Percentiles rank a stretch among this genome's conserved stretches.
These are phyloP conservation scores for Stenodera caucasica DNA, from an alignment of 2,888 invertebrate genomes.

Conservation along the genomic window DNA sequence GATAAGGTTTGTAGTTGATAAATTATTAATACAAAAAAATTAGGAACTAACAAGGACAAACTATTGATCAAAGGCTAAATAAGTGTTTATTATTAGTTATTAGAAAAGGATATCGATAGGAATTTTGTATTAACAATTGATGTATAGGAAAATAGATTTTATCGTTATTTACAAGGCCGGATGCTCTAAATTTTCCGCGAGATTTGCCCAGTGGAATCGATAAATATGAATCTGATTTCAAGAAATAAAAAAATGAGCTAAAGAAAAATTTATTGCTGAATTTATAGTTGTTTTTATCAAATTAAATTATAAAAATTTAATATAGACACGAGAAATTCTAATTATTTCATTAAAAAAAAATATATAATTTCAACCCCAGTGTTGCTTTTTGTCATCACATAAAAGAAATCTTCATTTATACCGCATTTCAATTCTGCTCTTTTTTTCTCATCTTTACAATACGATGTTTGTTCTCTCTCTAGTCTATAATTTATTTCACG, in stretches of 20 bases:
- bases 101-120: too few species aligned
- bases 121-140: not conserved
- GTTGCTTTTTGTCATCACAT: not conserved
- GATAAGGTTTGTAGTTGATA: not conserved
- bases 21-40: not conserved
- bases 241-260: not conserved
- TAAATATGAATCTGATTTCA: not conserved
- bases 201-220: not conserved
- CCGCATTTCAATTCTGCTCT: not conserved
- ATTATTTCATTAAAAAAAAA: constrained; percentile 1
- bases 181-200: not conserved
- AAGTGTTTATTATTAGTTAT: too few species aligned
- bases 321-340: not conserved
- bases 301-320: too few species aligned
- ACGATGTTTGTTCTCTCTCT: not conserved
- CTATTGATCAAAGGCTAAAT: not conserved
- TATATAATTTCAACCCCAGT: not conserved
- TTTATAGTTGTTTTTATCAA: too few species aligned
- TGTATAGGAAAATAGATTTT: not conserved
- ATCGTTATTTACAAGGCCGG: constrained; percentile 1
- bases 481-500: not conserved
- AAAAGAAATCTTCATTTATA: not conserved
- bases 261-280: too few species aligned
- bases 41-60: not conserved
- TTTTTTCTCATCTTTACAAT: not conserved